A percentile compares a stretch with the other conserved stretches of the same genome.
Conservation (phyloP, 2,888 invertebrate genomes). For the Meliscaeva auricollis region DNA sequence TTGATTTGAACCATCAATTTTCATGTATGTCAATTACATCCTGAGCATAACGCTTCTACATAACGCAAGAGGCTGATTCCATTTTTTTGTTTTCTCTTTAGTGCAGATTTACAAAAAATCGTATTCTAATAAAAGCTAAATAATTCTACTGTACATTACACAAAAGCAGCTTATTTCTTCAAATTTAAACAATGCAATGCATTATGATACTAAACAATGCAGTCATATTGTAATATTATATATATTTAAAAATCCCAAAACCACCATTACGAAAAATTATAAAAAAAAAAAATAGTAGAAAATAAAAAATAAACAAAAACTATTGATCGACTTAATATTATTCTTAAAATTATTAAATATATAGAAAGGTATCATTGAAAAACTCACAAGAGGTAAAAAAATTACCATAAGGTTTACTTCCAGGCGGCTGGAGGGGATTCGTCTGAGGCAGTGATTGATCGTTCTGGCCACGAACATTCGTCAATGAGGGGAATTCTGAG, state of each 20-base stretch:
- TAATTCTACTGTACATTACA: too few species aligned
- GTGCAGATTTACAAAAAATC: too few species aligned
- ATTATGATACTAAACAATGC: not conserved
- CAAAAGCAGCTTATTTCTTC: too few species aligned
- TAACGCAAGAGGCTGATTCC: too few species aligned
- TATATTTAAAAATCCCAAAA: constrained; percentile 29
- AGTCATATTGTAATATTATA: too few species aligned
- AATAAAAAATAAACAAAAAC: constrained; percentile 25
- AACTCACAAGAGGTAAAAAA: constrained; percentile 85
- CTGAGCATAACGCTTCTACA: too few species aligned
- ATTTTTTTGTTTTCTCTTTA: too few species aligned
- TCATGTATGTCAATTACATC: too few species aligned
- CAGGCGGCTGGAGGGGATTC: constrained; percentile 94
- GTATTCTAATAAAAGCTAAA: too few species aligned
- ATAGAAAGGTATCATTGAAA: constrained; percentile 80
- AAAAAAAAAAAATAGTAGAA: constrained; percentile 19
- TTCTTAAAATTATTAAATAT: constrained; percentile 60
- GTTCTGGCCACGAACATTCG: constrained; percentile 91
- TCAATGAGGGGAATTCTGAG: constrained; percentile 96
- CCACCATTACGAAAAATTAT: not conserved
- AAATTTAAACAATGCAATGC: too few species aligned
- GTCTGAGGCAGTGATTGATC: constrained; percentile 91
- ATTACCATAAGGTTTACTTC: constrained; percentile 96
- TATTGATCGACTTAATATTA: constrained; percentile 30
- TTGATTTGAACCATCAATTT: too few species aligned